A percentile compares a stretch with the other conserved stretches of the same genome.
Evolutionary conservation across 2,888 invertebrate species (phyloP).

Genomic region (Agrochola circellaris): DNA sequence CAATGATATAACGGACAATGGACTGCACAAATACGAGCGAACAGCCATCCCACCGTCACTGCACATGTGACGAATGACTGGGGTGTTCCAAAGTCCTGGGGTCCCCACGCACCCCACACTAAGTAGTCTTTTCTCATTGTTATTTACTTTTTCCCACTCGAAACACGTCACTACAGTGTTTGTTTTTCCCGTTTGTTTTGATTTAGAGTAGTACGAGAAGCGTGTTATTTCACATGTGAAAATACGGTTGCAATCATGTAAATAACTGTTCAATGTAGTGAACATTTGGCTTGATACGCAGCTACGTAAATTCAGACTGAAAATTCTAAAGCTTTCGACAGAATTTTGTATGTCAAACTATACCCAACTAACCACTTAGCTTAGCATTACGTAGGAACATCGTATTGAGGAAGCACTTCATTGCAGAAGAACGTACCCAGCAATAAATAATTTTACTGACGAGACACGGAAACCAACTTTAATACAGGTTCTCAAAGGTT

Average conservation of each 20-base stretch:
- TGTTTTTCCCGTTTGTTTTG: conserved; percentile 57
- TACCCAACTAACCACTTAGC: not conserved
- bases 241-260: conserved; percentile 14
- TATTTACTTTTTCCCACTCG: conserved; percentile 64
- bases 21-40: conserved; percentile 52
- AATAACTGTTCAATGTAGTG: conserved; percentile 31
- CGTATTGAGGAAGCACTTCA: not conserved
- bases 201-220: conserved; percentile 40
- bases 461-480: conserved; percentile 48
- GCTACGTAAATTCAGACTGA: not conserved
- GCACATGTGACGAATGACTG: conserved; percentile 77
- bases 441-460: conserved; percentile 42
- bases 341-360: not conserved
- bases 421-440: conserved; percentile 5
- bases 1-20: conserved; percentile 60
- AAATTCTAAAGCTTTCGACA: not conserved
- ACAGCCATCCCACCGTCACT: conserved; percentile 63
- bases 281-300: not conserved
- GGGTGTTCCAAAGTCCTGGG: conserved; percentile 61
- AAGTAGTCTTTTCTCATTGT: conserved; percentile 66
- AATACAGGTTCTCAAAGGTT: conserved; percentile 33
- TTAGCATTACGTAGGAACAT: not conserved
- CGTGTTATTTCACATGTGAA: conserved; percentile 13
- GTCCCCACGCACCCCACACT: conserved; percentile 61
- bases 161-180: conserved; percentile 51